Conservation (phyloP, 2,797 vertebrate species). For the Typhlichthys subterraneus region DNA sequence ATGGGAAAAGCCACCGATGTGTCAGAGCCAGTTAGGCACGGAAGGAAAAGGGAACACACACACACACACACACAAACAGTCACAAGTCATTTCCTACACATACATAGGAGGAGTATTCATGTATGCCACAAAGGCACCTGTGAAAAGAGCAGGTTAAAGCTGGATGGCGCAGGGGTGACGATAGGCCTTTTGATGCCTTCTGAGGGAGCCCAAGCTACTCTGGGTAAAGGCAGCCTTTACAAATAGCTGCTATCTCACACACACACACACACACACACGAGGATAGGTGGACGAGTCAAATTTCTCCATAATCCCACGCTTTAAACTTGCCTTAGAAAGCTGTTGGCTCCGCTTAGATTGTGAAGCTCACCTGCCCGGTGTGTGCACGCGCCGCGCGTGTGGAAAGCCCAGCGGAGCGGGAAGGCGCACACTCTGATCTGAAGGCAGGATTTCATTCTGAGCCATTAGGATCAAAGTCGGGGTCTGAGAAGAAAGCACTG, state of each 20-base stretch:
- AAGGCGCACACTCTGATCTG: constrained; percentile 55
- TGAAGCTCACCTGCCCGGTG: constrained; percentile 59
- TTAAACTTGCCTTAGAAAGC: constrained; percentile 53
- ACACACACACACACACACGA: constrained; percentile 21
- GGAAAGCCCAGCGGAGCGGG: constrained; percentile 39
- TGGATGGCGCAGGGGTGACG: constrained; percentile 35
- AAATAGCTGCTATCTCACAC: constrained; percentile 63
- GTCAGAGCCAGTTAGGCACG: constrained; percentile 66
- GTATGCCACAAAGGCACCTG: constrained; percentile 50
- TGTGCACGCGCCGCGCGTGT: constrained; percentile 30
- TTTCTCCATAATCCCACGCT: constrained; percentile 62
- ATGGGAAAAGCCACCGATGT: constrained; percentile 70
- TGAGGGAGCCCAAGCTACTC: constrained; percentile 47
- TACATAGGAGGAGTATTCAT: constrained; percentile 4
- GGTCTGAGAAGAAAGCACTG: constrained; percentile 52
- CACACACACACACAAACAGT: not conserved
- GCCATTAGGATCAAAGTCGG: constrained; percentile 66
- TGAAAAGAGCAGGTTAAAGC: constrained; percentile 34
- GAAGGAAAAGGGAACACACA: constrained; percentile 37
- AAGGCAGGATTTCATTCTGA: constrained; percentile 39
- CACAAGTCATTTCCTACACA: not conserved
- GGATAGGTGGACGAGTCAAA: constrained; percentile 61
- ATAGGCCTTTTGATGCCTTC: constrained; percentile 52
- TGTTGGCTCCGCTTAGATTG: constrained; percentile 55
- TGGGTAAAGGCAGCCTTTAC: constrained; percentile 48